These are phyloP conservation scores for Lerista edwardsae DNA, from an alignment of 2,797 vertebrate species.

Conservation along the genomic window DNA sequence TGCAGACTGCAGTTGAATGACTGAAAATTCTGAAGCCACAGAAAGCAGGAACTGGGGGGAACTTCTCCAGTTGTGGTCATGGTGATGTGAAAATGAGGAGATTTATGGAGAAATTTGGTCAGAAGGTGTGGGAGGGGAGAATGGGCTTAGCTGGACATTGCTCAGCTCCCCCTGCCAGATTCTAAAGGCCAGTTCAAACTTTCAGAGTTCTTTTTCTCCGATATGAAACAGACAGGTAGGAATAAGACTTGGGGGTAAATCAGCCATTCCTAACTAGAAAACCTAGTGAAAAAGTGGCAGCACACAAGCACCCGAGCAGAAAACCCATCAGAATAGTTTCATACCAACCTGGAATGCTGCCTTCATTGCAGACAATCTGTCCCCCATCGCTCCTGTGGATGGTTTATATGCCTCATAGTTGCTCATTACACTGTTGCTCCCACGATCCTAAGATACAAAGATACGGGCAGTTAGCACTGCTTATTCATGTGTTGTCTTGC, in stretches of 20 bases:
- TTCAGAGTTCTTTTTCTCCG: background rate
- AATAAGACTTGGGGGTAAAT: background rate
- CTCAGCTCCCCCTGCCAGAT: background rate
- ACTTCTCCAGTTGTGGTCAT: background rate
- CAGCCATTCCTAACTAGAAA: background rate
- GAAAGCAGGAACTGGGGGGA: background rate
- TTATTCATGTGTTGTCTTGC: background rate
- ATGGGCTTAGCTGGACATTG: background rate
- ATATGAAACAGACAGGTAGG: background rate
- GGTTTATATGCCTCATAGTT: conserved; percentile 94
- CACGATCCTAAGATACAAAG: conserved; percentile 81
- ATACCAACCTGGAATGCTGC: conserved; percentile 92
- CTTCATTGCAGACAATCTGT: conserved; percentile 95
- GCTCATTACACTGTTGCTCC: conserved; percentile 83
- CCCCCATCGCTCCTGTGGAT: conserved; percentile 93
- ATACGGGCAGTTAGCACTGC: background rate
- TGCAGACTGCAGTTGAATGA: background rate
- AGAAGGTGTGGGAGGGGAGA: no score
- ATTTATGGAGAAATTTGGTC: background rate
- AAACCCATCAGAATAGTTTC: accelerated
- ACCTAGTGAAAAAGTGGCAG: background rate
- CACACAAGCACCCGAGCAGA: background rate
- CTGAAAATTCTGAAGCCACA: background rate
- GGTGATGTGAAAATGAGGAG: background rate
- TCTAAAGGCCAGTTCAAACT: background rate